A percentile compares a stretch with the other conserved stretches of the same genome.
These are phyloP conservation scores for Drosophila engyochracea DNA, from an alignment of 2,888 invertebrate genomes.

Conservation along the genomic window DNA sequence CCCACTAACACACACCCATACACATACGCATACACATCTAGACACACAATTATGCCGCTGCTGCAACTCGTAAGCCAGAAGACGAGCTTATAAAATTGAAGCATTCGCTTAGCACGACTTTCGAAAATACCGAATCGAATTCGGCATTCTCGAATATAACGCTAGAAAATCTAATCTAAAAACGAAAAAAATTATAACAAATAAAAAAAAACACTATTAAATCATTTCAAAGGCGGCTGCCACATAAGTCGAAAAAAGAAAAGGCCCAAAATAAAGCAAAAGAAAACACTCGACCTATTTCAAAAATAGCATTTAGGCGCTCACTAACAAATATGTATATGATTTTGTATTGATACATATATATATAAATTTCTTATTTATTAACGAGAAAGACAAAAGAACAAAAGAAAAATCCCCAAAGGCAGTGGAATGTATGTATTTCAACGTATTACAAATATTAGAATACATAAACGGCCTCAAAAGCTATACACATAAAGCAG, in stretches of 20 bases:
- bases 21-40: slow-evolving; percentile 24
- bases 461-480: slow-evolving; percentile 63
- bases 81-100: slow-evolving; percentile 65
- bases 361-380: slow-evolving; percentile 38
- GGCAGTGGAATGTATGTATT: slow-evolving; percentile 70
- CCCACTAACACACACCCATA: slow-evolving; percentile 23
- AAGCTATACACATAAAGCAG: slow-evolving; percentile 44
- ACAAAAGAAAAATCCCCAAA: slow-evolving; percentile 40
- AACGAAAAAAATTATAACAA: slow-evolving; percentile 21
- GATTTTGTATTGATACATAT: slow-evolving; percentile 36
- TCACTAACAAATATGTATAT: slow-evolving; percentile 41
- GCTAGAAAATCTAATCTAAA: slow-evolving; percentile 51
- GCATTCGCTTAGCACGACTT: slow-evolving; percentile 70
- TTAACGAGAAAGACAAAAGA: slow-evolving; percentile 37
- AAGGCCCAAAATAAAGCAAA: slow-evolving; percentile 11
- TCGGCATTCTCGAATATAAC: slow-evolving; percentile 58
- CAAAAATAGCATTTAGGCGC: slow-evolving; percentile 62
- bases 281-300: slow-evolving; percentile 47
- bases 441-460: slow-evolving; percentile 79
- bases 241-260: slow-evolving; percentile 26
- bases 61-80: slow-evolving; percentile 41
- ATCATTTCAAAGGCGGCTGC: slow-evolving; percentile 40
- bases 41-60: slow-evolving; percentile 46
- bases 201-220: slow-evolving; percentile 8
- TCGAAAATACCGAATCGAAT: slow-evolving; percentile 68